Evolutionary conservation across 2,113 vertebrate genomes (phyloP).

Genomic region (Muntiacus muntjak): DNA sequence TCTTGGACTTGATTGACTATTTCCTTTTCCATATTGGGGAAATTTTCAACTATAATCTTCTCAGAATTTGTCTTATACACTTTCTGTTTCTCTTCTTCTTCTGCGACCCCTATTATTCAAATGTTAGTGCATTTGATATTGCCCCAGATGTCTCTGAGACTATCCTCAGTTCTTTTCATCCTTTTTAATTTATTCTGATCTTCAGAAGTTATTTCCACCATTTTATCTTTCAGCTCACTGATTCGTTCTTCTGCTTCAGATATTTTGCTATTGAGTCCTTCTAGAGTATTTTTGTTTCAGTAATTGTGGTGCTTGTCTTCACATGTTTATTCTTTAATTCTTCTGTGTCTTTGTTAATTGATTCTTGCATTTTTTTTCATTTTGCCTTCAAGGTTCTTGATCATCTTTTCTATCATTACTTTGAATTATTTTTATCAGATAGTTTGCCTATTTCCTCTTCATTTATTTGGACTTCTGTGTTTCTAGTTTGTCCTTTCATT

Average conservation of each 20-base stretch:
- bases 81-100: background rate
- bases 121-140: background rate
- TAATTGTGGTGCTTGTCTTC: background rate
- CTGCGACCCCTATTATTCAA: accelerated
- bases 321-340: background rate
- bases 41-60: background rate
- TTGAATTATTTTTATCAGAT: background rate
- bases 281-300: background rate
- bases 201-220: background rate
- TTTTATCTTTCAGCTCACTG: background rate
- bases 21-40: background rate
- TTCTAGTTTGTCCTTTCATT: background rate
- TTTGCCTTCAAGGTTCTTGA: background rate
- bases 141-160: background rate
- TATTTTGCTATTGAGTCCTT: background rate
- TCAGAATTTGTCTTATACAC: background rate
- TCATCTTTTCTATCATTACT: background rate
- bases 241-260: background rate
- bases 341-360: background rate
- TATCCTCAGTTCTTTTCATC: background rate
- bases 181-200: background rate
- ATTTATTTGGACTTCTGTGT: background rate
- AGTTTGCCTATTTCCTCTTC: background rate
- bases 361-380: background rate
- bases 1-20: background rate